Percentiles rank a stretch among this genome's conserved stretches.
Evolutionary conservation across 2,797 vertebrate species (phyloP).

Genomic region (Uromys caudimaculatus): DNA sequence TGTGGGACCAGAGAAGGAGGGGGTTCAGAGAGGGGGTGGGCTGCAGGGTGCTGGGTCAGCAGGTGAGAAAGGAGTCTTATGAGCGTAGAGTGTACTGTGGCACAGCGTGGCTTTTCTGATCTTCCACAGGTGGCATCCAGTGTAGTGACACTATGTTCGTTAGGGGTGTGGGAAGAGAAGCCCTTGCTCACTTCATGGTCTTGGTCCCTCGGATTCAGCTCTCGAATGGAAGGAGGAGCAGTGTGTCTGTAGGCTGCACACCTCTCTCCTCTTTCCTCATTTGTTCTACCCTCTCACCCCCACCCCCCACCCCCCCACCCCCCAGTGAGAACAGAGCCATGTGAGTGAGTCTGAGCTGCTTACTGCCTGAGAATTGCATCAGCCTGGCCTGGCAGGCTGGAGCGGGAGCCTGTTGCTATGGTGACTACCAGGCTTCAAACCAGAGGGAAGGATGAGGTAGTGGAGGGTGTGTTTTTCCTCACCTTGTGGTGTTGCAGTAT

Average conservation of each 20-base stretch:
- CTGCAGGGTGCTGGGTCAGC: not conserved
- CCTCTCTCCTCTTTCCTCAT: conserved; percentile 29
- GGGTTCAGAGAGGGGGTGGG: not conserved
- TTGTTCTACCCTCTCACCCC: not conserved
- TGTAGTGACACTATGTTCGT: not conserved
- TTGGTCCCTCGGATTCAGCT: not conserved
- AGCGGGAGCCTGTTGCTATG: conserved; percentile 85
- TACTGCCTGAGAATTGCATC: conserved; percentile 75
- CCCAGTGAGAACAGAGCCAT: conserved; percentile 42
- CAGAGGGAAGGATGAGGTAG: conserved; percentile 67
- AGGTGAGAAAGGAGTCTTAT: not conserved
- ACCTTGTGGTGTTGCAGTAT: not conserved
- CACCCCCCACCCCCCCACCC: too few relatives aligned
- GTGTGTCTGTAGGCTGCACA: not conserved
- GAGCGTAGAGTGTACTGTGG: not conserved
- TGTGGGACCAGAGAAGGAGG: not conserved
- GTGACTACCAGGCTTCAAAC: conserved; percentile 77
- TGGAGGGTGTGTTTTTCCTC: conserved; percentile 56
- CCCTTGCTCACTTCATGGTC: not conserved
- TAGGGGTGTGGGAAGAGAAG: not conserved
- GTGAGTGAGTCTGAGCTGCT: conserved; percentile 33
- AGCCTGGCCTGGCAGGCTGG: conserved; percentile 77
- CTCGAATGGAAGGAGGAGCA: not conserved
- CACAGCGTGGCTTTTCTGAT: not conserved
- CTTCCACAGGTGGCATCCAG: conserved; percentile 3